Conservation (phyloP, 2,888 invertebrate species). For the Temnothorax rugatulus region DNA sequence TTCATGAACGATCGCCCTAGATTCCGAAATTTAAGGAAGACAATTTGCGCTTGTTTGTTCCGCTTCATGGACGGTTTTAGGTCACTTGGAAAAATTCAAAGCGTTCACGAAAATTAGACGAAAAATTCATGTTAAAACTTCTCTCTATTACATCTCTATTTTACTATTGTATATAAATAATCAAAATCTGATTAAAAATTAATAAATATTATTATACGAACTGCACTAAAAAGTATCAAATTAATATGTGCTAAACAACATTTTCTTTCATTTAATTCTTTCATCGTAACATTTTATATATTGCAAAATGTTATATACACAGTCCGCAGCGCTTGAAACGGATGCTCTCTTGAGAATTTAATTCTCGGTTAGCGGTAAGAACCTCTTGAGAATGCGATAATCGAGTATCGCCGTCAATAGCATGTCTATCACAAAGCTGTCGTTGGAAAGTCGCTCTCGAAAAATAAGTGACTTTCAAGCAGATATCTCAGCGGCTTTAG, state of each 20-base stretch:
- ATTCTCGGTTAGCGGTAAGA: background rate
- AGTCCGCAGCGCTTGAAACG: background rate
- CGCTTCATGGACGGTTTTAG: slow-evolving; percentile 59
- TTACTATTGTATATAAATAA: background rate
- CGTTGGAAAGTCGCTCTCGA: slow-evolving; percentile 17
- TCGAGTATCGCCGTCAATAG: slow-evolving; percentile 31
- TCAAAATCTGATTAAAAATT: background rate
- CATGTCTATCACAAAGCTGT: slow-evolving; percentile 21
- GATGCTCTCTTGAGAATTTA: slow-evolving; percentile 18
- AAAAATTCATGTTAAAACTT: slow-evolving; percentile 19
- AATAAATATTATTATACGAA: background rate
- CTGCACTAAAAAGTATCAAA: background rate
- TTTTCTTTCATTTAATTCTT: background rate
- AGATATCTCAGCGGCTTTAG: background rate
- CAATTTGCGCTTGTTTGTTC: slow-evolving; percentile 60
- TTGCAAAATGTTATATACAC: background rate
- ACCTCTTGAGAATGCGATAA: slow-evolving; percentile 10
- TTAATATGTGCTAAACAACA: background rate
- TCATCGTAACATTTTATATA: background rate
- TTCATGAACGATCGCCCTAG: slow-evolving; percentile 56
- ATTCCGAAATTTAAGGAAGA: slow-evolving; percentile 67
- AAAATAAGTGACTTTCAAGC: slow-evolving; percentile 1
- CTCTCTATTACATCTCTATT: background rate
- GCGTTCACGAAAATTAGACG: background rate
- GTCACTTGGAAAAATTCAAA: slow-evolving; percentile 40